Percentiles rank a stretch among this genome's conserved stretches.
phyloP scores from a whole-genome alignment of 2,797 vertebrate species.

The Poeciliopsis presidionis region DNA sequence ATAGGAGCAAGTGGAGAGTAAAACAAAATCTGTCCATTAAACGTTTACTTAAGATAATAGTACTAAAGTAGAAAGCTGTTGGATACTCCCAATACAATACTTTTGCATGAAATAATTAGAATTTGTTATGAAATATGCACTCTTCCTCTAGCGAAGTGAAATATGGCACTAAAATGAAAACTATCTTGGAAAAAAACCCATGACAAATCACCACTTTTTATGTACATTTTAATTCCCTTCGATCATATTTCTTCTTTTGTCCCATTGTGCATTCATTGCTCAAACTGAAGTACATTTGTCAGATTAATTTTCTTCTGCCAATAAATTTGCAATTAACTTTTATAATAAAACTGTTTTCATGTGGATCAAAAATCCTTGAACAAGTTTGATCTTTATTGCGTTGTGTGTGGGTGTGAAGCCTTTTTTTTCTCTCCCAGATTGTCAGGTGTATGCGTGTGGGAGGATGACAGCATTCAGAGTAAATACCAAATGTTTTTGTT shows the following conservation, averaged over 20 bases:
- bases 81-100: neutral
- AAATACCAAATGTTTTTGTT: slow-evolving; percentile 38
- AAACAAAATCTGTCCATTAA: neutral
- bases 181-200: neutral
- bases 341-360: neutral
- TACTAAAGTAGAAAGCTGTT: neutral
- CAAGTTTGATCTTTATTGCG: slow-evolving; percentile 4
- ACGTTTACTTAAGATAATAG: neutral
- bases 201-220: neutral
- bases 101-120: neutral
- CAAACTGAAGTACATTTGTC: neutral
- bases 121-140: neutral
- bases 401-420: slow-evolving; percentile 12
- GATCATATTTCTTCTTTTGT: neutral
- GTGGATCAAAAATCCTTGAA: neutral
- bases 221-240: neutral
- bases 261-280: neutral
- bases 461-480: slow-evolving; percentile 9
- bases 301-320: neutral
- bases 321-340: slow-evolving; percentile 1
- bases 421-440: slow-evolving; percentile 7
- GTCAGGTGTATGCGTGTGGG: slow-evolving; percentile 37
- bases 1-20: neutral
- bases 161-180: neutral
- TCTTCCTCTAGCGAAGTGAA: neutral